These are phyloP conservation scores for Galagoides demidoff DNA, from an alignment of 2,797 vertebrate genomes.

Conservation along the genomic window DNA sequence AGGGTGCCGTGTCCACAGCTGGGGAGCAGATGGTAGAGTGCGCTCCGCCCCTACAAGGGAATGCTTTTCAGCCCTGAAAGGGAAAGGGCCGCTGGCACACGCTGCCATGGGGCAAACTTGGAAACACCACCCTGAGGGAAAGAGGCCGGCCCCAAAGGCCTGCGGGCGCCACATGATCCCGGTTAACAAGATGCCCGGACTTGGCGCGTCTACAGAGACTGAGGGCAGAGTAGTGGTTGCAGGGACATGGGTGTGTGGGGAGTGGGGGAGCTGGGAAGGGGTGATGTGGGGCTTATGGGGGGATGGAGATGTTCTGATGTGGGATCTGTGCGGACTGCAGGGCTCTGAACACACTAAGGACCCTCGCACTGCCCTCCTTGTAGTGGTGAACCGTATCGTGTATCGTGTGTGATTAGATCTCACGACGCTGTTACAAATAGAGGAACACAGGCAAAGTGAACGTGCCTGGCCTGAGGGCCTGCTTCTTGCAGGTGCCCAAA, in stretches of 20 bases:
- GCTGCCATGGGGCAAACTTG: rapidly evolving
- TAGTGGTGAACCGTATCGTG: rapidly evolving
- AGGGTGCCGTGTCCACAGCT: rapidly evolving
- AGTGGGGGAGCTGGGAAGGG: neutral
- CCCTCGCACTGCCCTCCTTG: rapidly evolving
- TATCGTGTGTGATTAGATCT: neutral
- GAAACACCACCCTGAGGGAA: rapidly evolving
- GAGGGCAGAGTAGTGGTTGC: rapidly evolving
- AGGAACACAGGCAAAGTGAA: rapidly evolving
- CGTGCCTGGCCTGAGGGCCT: too few species aligned
- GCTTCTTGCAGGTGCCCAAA: neutral
- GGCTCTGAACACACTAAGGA: rapidly evolving
- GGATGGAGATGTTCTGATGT: neutral
- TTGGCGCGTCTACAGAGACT: rapidly evolving
- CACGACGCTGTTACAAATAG: neutral
- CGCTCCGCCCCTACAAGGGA: rapidly evolving
- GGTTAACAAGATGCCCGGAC: rapidly evolving
- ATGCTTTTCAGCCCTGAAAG: rapidly evolving
- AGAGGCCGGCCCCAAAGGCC: neutral
- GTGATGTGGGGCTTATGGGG: rapidly evolving
- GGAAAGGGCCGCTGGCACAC: rapidly evolving
- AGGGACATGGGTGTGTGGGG: rapidly evolving
- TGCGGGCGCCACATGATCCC: rapidly evolving
- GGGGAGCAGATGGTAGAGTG: rapidly evolving
- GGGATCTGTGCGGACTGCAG: rapidly evolving